These are phyloP conservation scores for Chionomys nivalis DNA, from an alignment of 2,113 vertebrate species.

Conservation along the genomic window DNA sequence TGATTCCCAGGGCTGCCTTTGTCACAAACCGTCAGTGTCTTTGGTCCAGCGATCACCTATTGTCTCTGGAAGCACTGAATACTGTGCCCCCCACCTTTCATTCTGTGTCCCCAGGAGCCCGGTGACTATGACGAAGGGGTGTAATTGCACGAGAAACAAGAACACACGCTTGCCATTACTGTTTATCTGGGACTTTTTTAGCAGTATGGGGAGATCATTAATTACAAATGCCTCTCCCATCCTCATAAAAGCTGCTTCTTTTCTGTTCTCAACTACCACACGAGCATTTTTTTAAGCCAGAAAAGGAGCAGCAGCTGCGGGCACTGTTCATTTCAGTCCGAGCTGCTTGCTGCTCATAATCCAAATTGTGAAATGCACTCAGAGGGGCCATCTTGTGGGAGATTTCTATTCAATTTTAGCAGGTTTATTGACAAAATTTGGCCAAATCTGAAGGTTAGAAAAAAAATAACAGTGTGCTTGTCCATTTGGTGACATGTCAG, in stretches of 20 bases:
- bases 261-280: constrained; percentile 45
- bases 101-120: background rate
- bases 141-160: background rate
- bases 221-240: background rate
- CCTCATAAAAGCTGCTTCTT: constrained; percentile 32
- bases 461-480: accelerated
- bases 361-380: background rate
- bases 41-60: background rate
- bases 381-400: constrained; percentile 69
- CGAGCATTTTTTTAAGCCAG: constrained; percentile 8
- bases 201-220: background rate
- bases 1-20: background rate
- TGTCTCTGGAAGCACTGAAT: constrained; percentile 23
- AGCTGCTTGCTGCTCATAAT: constrained; percentile 44
- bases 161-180: background rate
- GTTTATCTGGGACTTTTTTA: constrained; percentile 41
- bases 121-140: background rate
- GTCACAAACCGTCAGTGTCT: constrained; percentile 69
- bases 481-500: background rate
- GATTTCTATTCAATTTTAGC: constrained; percentile 7
- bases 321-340: constrained; percentile 61
- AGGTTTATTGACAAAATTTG: background rate
- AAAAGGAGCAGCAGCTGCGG: constrained; percentile 23
- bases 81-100: constrained; percentile 40
- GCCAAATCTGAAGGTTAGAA: background rate